Percentiles rank a stretch among this genome's conserved stretches.
Evolutionary conservation across 2,113 vertebrate species (phyloP).

Genomic region (Himantopus leucocephalus): DNA sequence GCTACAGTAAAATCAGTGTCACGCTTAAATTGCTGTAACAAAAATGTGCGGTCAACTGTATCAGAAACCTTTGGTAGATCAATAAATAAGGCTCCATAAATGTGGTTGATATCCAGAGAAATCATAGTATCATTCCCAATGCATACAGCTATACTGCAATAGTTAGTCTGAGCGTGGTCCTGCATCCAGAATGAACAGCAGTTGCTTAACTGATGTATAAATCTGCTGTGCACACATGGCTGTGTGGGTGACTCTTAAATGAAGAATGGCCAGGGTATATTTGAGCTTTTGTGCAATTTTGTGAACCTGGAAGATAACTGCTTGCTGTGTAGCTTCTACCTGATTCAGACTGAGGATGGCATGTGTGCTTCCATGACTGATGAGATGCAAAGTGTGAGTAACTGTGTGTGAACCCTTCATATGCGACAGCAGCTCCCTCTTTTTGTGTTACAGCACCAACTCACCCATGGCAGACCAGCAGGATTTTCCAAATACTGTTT

Average conservation of each 20-base stretch:
- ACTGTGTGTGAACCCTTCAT: neutral
- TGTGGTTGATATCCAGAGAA: slow-evolving; percentile 41
- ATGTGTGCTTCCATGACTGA: neutral
- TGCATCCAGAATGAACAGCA: slow-evolving; percentile 32
- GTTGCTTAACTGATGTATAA: neutral
- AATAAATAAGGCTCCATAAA: slow-evolving; percentile 39
- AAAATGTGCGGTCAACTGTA: slow-evolving; percentile 7
- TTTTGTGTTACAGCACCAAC: neutral
- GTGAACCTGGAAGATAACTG: neutral
- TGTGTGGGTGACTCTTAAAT: neutral
- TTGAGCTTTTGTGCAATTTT: neutral
- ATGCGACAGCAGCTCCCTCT: neutral
- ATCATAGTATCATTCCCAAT: neutral
- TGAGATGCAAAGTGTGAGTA: neutral
- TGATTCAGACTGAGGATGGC: neutral
- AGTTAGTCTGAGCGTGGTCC: neutral
- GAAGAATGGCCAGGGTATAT: neutral
- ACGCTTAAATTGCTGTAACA: slow-evolving; percentile 47
- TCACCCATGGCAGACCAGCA: neutral
- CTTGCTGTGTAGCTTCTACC: neutral
- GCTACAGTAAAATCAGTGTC: slow-evolving; percentile 46
- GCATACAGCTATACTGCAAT: neutral
- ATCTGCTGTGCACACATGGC: neutral
- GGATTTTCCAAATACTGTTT: neutral
- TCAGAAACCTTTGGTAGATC: slow-evolving; percentile 41